Evolutionary conservation across 2,888 invertebrate genomes (phyloP).

Genomic region (Agrilus mali): DNA sequence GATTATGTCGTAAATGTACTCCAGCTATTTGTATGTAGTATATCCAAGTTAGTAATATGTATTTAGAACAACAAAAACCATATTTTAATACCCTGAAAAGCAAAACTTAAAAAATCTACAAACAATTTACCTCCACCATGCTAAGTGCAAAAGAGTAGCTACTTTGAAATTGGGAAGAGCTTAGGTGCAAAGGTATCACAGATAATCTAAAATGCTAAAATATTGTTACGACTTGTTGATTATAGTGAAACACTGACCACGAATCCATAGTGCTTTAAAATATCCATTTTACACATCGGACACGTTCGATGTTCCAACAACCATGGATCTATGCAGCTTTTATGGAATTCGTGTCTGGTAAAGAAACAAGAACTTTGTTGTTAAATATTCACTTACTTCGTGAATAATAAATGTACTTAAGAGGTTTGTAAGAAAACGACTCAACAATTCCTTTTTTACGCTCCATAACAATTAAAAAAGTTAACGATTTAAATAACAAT

Average conservation of each 20-base stretch:
- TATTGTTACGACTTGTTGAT: constrained; percentile 19
- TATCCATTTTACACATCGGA: constrained; percentile 96
- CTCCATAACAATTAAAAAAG: no score
- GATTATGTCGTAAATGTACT: no score
- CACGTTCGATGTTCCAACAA: constrained; percentile 87
- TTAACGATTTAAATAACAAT: no score
- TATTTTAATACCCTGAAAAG: not conserved
- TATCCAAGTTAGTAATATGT: no score
- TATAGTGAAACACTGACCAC: constrained; percentile 52
- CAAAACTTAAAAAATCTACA: constrained; percentile 15
- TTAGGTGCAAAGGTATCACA: constrained; percentile 19
- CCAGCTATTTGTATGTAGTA: no score
- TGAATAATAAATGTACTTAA: not conserved
- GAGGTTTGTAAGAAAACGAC: no score
- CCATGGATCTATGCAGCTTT: constrained; percentile 94
- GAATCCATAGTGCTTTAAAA: constrained; percentile 78
- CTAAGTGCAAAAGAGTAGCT: constrained; percentile 16
- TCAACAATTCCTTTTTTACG: no score
- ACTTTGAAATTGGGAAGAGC: constrained; percentile 9
- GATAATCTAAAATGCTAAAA: constrained; percentile 17
- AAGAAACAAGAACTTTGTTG: constrained; percentile 3
- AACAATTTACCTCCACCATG: constrained; percentile 28
- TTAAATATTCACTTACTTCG: not conserved
- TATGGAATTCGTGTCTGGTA: constrained; percentile 88
- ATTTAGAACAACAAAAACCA: no score